Evolutionary conservation across 1,140 invertebrate species (phyloP).

Genomic region (Rhagoletis zephyria): DNA sequence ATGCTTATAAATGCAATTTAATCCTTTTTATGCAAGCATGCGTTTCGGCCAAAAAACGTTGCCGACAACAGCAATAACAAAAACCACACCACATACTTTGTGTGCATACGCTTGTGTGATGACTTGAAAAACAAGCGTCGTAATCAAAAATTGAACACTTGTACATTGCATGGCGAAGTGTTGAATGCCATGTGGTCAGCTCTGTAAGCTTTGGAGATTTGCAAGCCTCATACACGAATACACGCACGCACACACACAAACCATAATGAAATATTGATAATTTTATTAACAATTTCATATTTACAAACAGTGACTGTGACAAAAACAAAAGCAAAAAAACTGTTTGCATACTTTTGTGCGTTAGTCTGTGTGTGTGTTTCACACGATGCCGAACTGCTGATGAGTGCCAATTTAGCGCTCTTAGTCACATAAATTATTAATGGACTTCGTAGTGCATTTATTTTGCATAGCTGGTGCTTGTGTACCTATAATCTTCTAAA

Average conservation of each 20-base stretch:
- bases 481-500: constrained; percentile 12
- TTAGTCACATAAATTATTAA: constrained; percentile 45
- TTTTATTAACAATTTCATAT: constrained; percentile 54
- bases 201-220: constrained; percentile 28
- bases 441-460: not conserved
- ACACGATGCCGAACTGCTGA: not conserved
- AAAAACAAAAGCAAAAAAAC: not conserved
- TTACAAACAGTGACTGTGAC: constrained; percentile 17
- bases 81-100: not conserved
- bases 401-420: constrained; percentile 45
- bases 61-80: not conserved
- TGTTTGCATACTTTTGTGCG: not conserved
- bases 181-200: constrained; percentile 11
- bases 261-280: constrained; percentile 54
- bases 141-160: constrained; percentile 42
- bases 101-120: not conserved
- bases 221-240: not conserved
- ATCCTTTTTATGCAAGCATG: not conserved
- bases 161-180: not conserved
- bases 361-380: not conserved
- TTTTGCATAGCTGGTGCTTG: not conserved
- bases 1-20: constrained; percentile 44
- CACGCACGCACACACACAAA: not conserved
- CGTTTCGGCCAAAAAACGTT: not conserved
- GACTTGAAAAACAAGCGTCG: constrained; percentile 18